phyloP scores from a whole-genome alignment of 2,113 vertebrate genomes.

The Glaucomys volans region DNA sequence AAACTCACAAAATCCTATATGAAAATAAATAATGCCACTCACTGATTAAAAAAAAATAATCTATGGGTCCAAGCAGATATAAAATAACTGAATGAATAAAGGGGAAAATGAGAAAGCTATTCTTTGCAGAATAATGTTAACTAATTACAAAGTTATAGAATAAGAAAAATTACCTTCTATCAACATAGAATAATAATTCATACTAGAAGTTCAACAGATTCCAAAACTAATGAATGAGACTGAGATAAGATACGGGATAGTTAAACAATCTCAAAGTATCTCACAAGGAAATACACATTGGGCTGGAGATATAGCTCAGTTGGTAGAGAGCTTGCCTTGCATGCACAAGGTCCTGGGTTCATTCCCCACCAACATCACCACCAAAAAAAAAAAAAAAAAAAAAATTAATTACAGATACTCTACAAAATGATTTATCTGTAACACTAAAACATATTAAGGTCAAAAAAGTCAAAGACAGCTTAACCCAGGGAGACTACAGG shows the following conservation, averaged over 20 bases:
- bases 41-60: neutral
- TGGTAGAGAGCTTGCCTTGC: too few relatives aligned
- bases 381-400: too few relatives aligned
- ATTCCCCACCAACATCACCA: too few relatives aligned
- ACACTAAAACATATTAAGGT: neutral
- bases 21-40: conserved; percentile 39
- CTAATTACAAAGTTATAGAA: neutral
- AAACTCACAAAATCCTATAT: neutral
- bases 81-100: conserved; percentile 2
- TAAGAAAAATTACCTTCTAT: conserved; percentile 45
- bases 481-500: neutral
- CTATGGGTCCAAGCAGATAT: neutral
- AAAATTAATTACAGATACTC: too few relatives aligned
- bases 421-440: neutral
- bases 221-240: neutral
- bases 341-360: too few relatives aligned
- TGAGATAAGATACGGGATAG: neutral
- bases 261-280: neutral
- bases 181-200: conserved; percentile 7
- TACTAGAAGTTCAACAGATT: conserved; percentile 11
- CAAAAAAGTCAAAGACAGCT: neutral
- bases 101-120: neutral
- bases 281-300: neutral
- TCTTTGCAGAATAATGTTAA: conserved; percentile 24
- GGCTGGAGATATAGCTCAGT: too few relatives aligned